These are phyloP conservation scores for Muscicapa striata DNA, from an alignment of 2,797 vertebrate species.

Conservation along the genomic window DNA sequence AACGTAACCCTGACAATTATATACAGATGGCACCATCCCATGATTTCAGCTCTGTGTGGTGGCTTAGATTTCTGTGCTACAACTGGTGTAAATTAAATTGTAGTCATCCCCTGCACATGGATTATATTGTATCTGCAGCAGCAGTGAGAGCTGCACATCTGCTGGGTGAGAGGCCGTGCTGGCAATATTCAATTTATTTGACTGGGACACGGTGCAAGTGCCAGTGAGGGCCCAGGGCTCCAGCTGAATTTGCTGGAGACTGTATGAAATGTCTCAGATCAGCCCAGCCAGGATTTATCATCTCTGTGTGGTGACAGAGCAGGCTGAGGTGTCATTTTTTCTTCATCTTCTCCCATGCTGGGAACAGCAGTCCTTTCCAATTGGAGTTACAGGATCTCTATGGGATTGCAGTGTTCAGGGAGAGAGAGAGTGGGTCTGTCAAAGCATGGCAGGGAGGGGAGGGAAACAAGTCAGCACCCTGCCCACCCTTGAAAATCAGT, in stretches of 20 bases:
- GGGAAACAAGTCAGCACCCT: not conserved
- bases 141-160: not conserved
- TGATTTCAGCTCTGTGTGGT: conserved; percentile 37
- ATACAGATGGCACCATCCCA: conserved; percentile 54
- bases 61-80: conserved; percentile 35
- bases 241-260: conserved; percentile 2
- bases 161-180: conserved; percentile 14
- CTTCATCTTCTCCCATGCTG: not conserved
- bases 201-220: not conserved
- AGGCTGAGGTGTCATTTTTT: not conserved
- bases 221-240: not conserved
- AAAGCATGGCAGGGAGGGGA: not conserved
- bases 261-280: not conserved
- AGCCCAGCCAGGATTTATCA: not conserved
- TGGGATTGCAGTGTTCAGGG: not conserved
- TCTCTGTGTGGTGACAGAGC: not conserved
- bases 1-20: conserved; percentile 59
- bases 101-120: not conserved
- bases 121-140: not conserved
- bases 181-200: not conserved
- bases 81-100: conserved; percentile 54
- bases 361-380: not conserved
- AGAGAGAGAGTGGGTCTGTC: not conserved
- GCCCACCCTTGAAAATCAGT: not conserved
- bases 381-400: not conserved